These are phyloP conservation scores for Oedothorax gibbosus DNA, from an alignment of 1,140 invertebrate genomes.

Conservation along the genomic window DNA sequence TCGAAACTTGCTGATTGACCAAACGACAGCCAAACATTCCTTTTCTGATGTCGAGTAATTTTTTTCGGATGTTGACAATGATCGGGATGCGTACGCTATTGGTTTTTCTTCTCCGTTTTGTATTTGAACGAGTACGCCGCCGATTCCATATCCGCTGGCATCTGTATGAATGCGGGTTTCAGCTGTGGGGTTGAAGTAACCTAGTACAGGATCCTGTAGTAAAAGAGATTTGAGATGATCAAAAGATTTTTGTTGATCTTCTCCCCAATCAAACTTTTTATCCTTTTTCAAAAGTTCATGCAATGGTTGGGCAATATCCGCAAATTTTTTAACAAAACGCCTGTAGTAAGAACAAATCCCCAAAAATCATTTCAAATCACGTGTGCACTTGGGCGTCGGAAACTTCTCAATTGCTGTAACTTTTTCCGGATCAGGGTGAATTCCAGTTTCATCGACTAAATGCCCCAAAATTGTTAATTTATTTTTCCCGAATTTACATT, in stretches of 20 bases:
- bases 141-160: background rate
- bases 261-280: background rate
- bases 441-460: no score
- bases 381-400: no score
- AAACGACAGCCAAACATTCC: slow-evolving; percentile 64
- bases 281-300: slow-evolving; percentile 5
- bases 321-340: no score
- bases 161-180: no score
- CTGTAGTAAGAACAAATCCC: no score
- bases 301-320: background rate
- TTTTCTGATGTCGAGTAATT: slow-evolving; percentile 62
- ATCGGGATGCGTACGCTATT: slow-evolving; percentile 11
- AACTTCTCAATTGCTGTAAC: no score
- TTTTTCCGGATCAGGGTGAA: no score
- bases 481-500: no score
- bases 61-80: slow-evolving; percentile 12
- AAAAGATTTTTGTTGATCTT: background rate
- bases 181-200: no score
- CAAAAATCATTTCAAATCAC: no score
- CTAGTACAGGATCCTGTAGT: background rate
- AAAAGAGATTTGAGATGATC: background rate
- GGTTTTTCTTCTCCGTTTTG: slow-evolving; percentile 1
- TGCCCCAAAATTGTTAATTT: no score
- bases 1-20: slow-evolving; percentile 62
- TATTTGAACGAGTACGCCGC: background rate